phyloP scores from a whole-genome alignment of 2,888 invertebrate species.

The Harmothoe impar region DNA sequence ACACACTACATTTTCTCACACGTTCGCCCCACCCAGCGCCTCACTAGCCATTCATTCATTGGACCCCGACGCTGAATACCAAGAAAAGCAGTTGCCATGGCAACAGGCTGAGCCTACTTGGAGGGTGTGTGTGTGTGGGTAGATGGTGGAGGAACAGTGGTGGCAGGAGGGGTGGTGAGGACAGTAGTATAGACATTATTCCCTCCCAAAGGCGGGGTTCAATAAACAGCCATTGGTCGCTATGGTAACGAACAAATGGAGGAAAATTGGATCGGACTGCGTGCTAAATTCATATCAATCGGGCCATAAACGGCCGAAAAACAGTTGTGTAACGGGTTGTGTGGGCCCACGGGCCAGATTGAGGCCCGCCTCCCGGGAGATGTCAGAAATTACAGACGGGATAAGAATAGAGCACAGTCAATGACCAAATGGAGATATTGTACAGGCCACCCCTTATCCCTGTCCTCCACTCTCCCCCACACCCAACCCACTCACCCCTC shows the following conservation, averaged over 20 bases:
- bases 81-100: constrained; percentile 60
- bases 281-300: constrained; percentile 56
- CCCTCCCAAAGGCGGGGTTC: constrained; percentile 55
- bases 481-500: neutral
- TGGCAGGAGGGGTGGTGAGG: neutral
- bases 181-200: constrained; percentile 60
- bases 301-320: constrained; percentile 53
- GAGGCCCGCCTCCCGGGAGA: neutral
- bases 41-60: constrained; percentile 34
- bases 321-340: constrained; percentile 45
- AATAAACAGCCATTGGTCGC: constrained; percentile 48
- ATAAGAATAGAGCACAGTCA: neutral
- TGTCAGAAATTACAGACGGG: constrained; percentile 15
- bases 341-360: constrained; percentile 16
- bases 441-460: constrained; percentile 11
- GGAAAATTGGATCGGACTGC: constrained; percentile 47
- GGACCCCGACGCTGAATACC: constrained; percentile 43
- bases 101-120: constrained; percentile 32
- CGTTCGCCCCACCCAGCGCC: constrained; percentile 26
- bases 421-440: constrained; percentile 22
- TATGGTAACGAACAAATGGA: constrained; percentile 56
- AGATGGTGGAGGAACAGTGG: neutral
- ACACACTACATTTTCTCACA: constrained; percentile 30
- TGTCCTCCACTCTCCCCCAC: neutral
- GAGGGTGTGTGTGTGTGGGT: neutral